A percentile compares a stretch with the other conserved stretches of the same genome.
Evolutionary conservation across 2,797 vertebrate genomes (phyloP).

Genomic region (Chelon auratus): DNA sequence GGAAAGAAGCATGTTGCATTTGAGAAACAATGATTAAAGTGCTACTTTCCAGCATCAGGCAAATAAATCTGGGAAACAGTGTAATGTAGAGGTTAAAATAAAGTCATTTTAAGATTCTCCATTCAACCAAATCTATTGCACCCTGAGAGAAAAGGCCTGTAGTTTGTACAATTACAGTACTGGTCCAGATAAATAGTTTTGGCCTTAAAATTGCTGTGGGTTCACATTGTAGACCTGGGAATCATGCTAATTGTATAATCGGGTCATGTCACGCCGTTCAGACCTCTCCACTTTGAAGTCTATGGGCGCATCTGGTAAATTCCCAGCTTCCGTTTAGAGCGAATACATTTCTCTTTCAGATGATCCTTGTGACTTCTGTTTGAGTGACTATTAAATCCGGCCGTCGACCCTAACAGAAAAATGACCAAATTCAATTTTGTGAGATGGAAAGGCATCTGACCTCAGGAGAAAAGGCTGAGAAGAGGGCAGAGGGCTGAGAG

Average conservation of each 20-base stretch:
- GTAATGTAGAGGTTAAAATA: too few species aligned
- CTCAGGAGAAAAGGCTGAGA: conserved; percentile 3
- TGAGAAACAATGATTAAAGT: too few species aligned
- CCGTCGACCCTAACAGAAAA: conserved; percentile 20
- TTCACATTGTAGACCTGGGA: conserved; percentile 8
- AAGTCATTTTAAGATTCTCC: too few species aligned
- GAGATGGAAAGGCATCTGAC: conserved; percentile 38
- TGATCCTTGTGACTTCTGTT: conserved; percentile 54
- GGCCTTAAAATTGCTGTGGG: conserved; percentile 3
- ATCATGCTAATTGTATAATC: conserved; percentile 25
- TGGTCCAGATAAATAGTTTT: conserved; percentile 11
- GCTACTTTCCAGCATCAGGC: too few species aligned
- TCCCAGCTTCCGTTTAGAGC: not conserved
- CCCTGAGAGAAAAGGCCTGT: not conserved
- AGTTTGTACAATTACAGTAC: conserved; percentile 5
- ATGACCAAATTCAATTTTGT: conserved; percentile 37
- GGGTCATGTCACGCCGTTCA: conserved; percentile 8
- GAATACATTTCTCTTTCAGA: conserved; percentile 26
- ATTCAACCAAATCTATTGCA: not conserved
- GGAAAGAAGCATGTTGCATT: too few species aligned
- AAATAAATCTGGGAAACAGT: too few species aligned
- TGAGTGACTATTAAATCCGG: conserved; percentile 28
- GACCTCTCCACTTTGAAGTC: conserved; percentile 29
- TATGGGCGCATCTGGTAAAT: conserved; percentile 19
- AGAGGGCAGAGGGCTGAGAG: not conserved